Percentiles rank a stretch among this genome's conserved stretches.
phyloP scores from a whole-genome alignment of 2,888 invertebrate genomes.

The Drosophila mimica region DNA sequence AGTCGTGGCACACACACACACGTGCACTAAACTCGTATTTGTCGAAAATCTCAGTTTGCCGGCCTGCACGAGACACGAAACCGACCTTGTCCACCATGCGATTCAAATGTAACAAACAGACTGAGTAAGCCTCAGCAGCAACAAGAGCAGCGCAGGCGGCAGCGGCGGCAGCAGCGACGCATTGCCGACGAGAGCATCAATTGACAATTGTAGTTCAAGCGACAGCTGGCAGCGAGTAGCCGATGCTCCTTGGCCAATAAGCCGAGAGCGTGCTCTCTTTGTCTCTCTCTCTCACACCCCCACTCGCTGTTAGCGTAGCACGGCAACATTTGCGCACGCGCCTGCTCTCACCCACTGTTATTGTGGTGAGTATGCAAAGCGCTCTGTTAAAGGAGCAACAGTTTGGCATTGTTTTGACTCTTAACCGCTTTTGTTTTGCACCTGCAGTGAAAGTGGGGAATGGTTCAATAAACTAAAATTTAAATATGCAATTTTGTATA shows the following conservation, averaged over 20 bases:
- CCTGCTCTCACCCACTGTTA: slow-evolving; percentile 43
- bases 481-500: background rate
- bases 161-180: slow-evolving; percentile 20
- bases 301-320: slow-evolving; percentile 41
- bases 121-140: slow-evolving; percentile 53
- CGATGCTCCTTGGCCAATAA: slow-evolving; percentile 55
- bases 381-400: slow-evolving; percentile 61
- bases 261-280: slow-evolving; percentile 19
- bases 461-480: background rate
- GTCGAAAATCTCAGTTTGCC: slow-evolving; percentile 50
- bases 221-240: slow-evolving; percentile 50
- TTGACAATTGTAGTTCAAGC: slow-evolving; percentile 27
- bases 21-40: slow-evolving; percentile 60
- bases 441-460: background rate
- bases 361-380: slow-evolving; percentile 36
- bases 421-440: background rate
- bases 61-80: slow-evolving; percentile 59
- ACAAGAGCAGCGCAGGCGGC: slow-evolving; percentile 21
- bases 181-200: slow-evolving; percentile 42
- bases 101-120: slow-evolving; percentile 71
- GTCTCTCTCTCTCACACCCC: slow-evolving; percentile 9
- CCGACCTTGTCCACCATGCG: slow-evolving; percentile 63
- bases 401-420: slow-evolving; percentile 54
- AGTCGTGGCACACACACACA: slow-evolving; percentile 21
- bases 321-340: slow-evolving; percentile 56